Base-by-base conservation (phyloP, 2,888 invertebrate species). In the Macrosiphum euphorbiae region DNA sequence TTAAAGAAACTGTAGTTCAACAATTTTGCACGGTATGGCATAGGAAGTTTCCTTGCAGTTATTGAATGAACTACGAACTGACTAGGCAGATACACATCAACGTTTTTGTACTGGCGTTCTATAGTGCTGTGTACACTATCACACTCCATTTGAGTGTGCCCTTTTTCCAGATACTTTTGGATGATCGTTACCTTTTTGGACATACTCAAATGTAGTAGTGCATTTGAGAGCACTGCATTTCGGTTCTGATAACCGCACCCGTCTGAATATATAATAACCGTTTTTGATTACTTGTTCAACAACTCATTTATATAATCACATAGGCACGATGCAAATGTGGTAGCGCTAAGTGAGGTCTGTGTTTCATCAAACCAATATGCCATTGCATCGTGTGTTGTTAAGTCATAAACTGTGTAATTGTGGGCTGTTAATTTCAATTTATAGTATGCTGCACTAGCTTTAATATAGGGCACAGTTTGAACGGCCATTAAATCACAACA, bases 131-230 rank as follows among this genome's bases (percentile, higher is more conserved):
- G 95, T 61, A 95, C 95, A 11, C 94, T 94, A 92, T 95, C 95
- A 87, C 95, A 94, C 92, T 95, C 95, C 95, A 95, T 95, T 95
- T 95, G 95, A 26, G 95, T 95, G 94, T 95, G 95, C 0, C 95
- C 95, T 86, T 95, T 95, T 88, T 95, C 95, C 13, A 95, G 93
- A 94, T 95, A 95, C 92, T 95, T 95, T 93, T 95, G 95, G 35
- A 94, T 94, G 90, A 95, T 95, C 13, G 92, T 94, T 41, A 95
- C 94, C 26, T 95, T 94, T 44, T 88, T 94, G 91, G 87, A 78
- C 13, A 95, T 94, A 26, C 95, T 93, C 86, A 95, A 94, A 90
- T 95, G 94, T 1, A 95, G 89, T 50, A 95, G 94, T 26, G 95
- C 95, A 92, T 95, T 95, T 35, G 95, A 94, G 88, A 95, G 58